A percentile compares a stretch with the other conserved stretches of the same genome.
phyloP scores from a whole-genome alignment of 2,888 invertebrate genomes.

The Caenorhabditis drosophilae region DNA sequence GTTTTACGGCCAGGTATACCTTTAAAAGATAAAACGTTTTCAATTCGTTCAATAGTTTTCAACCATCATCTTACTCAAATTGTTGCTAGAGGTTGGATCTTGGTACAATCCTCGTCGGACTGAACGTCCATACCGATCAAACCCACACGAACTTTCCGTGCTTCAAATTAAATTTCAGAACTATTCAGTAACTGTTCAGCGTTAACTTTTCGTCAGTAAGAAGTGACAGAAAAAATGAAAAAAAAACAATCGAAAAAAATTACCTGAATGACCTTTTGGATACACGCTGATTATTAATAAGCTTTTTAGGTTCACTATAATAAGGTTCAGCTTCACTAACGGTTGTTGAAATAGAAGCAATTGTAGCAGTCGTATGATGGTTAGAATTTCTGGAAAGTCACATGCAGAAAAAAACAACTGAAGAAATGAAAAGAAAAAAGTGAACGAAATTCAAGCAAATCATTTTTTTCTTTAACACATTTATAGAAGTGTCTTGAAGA shows the following conservation, averaged over 20 bases:
- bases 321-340: constrained; percentile 32
- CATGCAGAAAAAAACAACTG: too few species aligned
- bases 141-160: constrained; percentile 45
- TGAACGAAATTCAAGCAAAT: too few species aligned
- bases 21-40: constrained; percentile 4
- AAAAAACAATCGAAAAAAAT: constrained; percentile 1
- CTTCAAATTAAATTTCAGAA: constrained; percentile 14
- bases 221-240: constrained; percentile 10
- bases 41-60: too few species aligned
- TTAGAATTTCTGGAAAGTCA: constrained; percentile 39
- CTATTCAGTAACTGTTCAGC: too few species aligned
- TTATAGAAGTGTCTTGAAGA: too few species aligned
- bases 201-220: too few species aligned
- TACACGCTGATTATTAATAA: constrained; percentile 16
- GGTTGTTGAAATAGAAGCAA: constrained; percentile 33
- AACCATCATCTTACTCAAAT: constrained; percentile 47
- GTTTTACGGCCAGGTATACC: constrained; percentile 35
- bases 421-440: too few species aligned
- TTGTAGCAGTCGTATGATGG: constrained; percentile 26
- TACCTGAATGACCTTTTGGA: constrained; percentile 41
- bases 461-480: too few species aligned
- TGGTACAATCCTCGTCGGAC: constrained; percentile 52
- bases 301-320: constrained; percentile 37
- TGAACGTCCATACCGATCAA: constrained; percentile 44
- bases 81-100: constrained; percentile 62